Conservation (phyloP, 2,797 vertebrate species). For the Galagoides demidoff region DNA sequence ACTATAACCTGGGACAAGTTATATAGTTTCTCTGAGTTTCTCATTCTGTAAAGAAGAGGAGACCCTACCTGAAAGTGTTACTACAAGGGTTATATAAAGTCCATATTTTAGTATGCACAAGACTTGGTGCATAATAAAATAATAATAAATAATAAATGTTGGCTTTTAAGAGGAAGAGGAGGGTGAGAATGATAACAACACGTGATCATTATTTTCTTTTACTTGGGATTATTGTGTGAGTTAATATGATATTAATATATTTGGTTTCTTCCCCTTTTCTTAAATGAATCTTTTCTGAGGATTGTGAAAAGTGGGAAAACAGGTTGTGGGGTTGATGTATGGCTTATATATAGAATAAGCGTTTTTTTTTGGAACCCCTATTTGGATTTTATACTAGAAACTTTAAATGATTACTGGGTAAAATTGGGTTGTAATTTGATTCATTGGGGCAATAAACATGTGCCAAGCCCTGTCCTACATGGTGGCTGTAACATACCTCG, state of each 20-base stretch:
- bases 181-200: neutral
- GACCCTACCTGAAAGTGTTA: neutral
- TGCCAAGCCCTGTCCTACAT: neutral
- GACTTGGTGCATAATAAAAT: neutral
- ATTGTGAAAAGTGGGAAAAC: slow-evolving; percentile 22
- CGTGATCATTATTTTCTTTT: neutral
- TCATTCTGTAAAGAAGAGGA: neutral
- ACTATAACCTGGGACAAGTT: neutral
- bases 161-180: neutral
- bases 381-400: slow-evolving; percentile 51
- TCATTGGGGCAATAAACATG: neutral
- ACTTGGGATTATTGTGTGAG: neutral
- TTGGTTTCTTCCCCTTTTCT: neutral
- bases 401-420: neutral
- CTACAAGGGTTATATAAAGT: neutral
- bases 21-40: neutral
- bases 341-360: neutral
- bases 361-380: neutral
- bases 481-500: neutral
- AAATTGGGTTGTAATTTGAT: neutral
- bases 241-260: neutral
- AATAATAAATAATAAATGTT: neutral
- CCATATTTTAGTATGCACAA: too few species aligned
- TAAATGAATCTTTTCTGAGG: neutral
- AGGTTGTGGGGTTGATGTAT: neutral